Evolutionary conservation across 2,888 invertebrate species (phyloP), one percentile per base, ranked within the genome.

Genomic region (Stenodera caucasica): DNA sequence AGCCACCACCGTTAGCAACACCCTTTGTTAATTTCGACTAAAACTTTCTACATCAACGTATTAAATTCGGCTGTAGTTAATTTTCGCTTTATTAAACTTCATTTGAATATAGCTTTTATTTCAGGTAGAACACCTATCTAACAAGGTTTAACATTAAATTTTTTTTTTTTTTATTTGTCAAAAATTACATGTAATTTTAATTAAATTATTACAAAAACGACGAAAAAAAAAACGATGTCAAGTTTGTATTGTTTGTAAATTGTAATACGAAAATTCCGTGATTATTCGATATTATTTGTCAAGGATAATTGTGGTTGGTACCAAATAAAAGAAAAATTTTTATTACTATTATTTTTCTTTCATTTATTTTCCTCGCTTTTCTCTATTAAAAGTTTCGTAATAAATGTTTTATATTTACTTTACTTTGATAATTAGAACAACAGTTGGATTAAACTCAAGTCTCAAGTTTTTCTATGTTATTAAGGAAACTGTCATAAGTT

Each of bases 71-170:
- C 32, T 14, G 33, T 52, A 52, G 52, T 52, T 52, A 52, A 52
- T 52, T 57, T 37, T 40, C 37, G n/a, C 37, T 26, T 57, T 57
- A 57, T 57, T 51, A 57, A 57, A 51, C 40, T 57, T 40, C 18
- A 33, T 33, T 32, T 32, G 37, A 15, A 49, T 30, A 18, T 15
- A 14, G 26, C 26, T 18, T 50, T 57, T 55, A 45, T 29, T 32
- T 33, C 49, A 14, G 29, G 18, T 29, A 40, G 37, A 18, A n/a
- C 23, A 15, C 7, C 15, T 15, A 37, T n/a, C n/a, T n/a, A n/a
- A n/a, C n/a, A n/a, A n/a, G n/a, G n/a, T n/a, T n/a, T n/a, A n/a
- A n/a, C n/a, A n/a, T n/a, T n/a, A n/a, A n/a, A n/a, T n/a, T n/a
- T n/a, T n/a, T n/a, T n/a, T n/a, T n/a, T n/a, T n/a, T n/a, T n/a